Evolutionary conservation across 2,888 invertebrate species (phyloP).

Genomic region (Venusia cambrica): DNA sequence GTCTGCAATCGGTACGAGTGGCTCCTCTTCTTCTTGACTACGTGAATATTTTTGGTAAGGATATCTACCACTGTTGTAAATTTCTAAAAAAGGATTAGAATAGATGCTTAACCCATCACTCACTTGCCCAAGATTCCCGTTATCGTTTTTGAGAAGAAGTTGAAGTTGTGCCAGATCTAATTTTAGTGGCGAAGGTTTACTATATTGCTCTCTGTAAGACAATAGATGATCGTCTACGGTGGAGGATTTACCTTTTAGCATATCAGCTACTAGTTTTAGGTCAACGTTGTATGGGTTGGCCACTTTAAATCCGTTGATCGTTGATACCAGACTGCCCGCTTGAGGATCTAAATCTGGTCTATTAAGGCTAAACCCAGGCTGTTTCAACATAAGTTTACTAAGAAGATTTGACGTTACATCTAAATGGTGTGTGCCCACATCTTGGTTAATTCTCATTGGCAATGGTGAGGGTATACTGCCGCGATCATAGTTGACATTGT

Average conservation of each 20-base stretch:
- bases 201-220: conserved; percentile 53
- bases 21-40: conserved; percentile 74
- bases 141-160: conserved; percentile 61
- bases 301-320: conserved; percentile 74
- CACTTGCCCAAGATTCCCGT: conserved; percentile 42
- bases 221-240: conserved; percentile 59
- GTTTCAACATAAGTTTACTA: conserved; percentile 56
- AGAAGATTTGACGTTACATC: conserved; percentile 62
- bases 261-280: conserved; percentile 69
- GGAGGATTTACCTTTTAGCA: conserved; percentile 67
- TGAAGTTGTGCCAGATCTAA: conserved; percentile 64
- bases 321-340: conserved; percentile 49
- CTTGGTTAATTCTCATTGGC: conserved; percentile 66
- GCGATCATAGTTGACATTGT: conserved; percentile 59
- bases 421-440: conserved; percentile 66
- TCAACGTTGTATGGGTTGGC: conserved; percentile 77
- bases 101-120: conserved; percentile 49
- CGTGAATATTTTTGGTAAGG: conserved; percentile 73
- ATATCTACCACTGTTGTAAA: conserved; percentile 54
- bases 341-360: conserved; percentile 60
- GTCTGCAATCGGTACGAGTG: conserved; percentile 64
- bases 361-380: conserved; percentile 47
- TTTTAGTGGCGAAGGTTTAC: conserved; percentile 55
- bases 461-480: conserved; percentile 53
- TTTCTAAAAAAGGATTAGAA: conserved; percentile 58